Evolutionary conservation across 2,888 invertebrate genomes (phyloP).

Genomic region (Eristalis intricaria): DNA sequence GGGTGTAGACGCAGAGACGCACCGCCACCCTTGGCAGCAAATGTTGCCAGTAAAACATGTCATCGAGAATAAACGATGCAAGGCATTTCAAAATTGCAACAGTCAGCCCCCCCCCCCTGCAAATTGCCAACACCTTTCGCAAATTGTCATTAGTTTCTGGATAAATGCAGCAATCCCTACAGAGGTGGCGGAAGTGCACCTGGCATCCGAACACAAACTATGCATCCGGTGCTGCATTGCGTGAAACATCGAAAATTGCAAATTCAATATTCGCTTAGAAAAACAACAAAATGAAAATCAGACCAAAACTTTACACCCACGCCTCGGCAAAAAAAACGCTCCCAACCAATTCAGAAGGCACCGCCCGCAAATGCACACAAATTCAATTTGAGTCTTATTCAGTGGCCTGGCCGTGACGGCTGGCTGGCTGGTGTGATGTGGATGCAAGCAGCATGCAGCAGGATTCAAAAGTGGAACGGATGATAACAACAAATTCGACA

Average conservation of each 20-base stretch:
- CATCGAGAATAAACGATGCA: neutral
- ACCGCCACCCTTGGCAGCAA: no score
- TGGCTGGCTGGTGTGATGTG: constrained; percentile 7
- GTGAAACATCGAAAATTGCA: constrained; percentile 22
- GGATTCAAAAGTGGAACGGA: neutral
- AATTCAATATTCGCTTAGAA: constrained; percentile 38
- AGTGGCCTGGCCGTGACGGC: constrained; percentile 33
- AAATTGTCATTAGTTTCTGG: neutral
- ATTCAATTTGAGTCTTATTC: constrained; percentile 66
- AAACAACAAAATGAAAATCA: neutral
- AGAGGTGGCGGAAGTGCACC: neutral
- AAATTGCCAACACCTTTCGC: constrained; percentile 23
- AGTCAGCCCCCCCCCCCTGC: constrained; percentile 9
- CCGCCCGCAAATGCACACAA: constrained; percentile 46
- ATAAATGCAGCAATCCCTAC: neutral
- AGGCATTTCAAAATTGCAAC: neutral
- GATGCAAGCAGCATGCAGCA: neutral
- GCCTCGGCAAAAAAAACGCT: neutral
- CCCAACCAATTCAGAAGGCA: constrained; percentile 36
- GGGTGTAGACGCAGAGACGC: no score
- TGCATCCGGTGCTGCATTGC: constrained; percentile 12
- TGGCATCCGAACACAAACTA: constrained; percentile 16
- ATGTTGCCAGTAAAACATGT: no score
- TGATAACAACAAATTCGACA: constrained; percentile 54
- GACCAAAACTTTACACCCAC: neutral